Evolutionary conservation across 2,113 vertebrate species (phyloP), one percentile per base, ranked within the genome.

Genomic region (Toxostoma redivivum): DNA sequence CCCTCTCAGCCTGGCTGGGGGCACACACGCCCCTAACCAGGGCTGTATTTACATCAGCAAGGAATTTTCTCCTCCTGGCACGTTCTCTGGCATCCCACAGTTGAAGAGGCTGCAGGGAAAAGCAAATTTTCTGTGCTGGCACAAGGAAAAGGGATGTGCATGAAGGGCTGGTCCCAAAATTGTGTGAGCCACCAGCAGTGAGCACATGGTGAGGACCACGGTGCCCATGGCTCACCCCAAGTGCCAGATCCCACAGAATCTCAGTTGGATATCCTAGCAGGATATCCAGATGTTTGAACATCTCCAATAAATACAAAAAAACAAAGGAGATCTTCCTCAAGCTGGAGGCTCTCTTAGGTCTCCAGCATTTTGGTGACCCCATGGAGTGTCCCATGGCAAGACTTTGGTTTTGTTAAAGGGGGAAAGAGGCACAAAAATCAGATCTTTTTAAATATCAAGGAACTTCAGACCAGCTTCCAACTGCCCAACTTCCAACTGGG

Each of bases 31-130:
- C 96, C 42, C 88, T 67, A 33, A 25, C 87, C 51, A 95, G 91
- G 81, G 95, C 95, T 96, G 82, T 84, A 56, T 97, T 97, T 84
- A 95, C 90, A 81, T 98, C 97, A 97, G 47, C 53, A 15, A 90
- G 94, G 92, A 95, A 81, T 93, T 92, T 94, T 96, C 96, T 97
- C 94, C 94, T 97, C 93, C 96, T 97, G 96, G 94, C 85, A 86
- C 33, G 1, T 65, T 89, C 79, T 67, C 74, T 90, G 96, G 87
- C 81, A 86, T 97, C 61, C 53, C 82, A 71, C 20, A 21, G 96
- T 94, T 38, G 85, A 93, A 92, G 77, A 88, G 88, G 50, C 91
- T 97, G 94, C 96, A 96, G 86, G 92, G 92, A 96, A 94, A 87
- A 97, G 87, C 35, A 51, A 45, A 70, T 22, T 95, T 10, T 17